These are phyloP conservation scores for Pachycephus smyrnensis DNA, from an alignment of 2,888 invertebrate species.

Conservation along the genomic window DNA sequence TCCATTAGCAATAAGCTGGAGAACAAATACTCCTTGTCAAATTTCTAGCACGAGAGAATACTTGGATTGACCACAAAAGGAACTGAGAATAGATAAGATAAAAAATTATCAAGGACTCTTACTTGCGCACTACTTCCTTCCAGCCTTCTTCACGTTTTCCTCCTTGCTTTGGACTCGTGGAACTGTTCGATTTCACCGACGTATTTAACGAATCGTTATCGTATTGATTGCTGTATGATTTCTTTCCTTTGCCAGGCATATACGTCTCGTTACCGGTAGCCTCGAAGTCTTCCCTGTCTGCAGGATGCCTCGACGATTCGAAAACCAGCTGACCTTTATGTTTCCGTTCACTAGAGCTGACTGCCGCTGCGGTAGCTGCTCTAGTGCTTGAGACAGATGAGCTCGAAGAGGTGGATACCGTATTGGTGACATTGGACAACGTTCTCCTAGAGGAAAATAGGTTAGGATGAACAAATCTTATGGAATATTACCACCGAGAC, in stretches of 20 bases:
- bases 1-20: neutral
- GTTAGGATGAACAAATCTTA: neutral
- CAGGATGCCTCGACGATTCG: slow-evolving; percentile 78
- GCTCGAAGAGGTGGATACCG: slow-evolving; percentile 35
- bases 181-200: slow-evolving; percentile 63
- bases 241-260: slow-evolving; percentile 67
- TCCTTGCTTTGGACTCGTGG: slow-evolving; percentile 77
- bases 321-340: slow-evolving; percentile 75
- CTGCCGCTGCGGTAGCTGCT: slow-evolving; percentile 37
- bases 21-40: too few relatives aligned
- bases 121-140: slow-evolving; percentile 96
- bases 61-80: too few relatives aligned
- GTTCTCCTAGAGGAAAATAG: slow-evolving; percentile 41
- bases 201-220: slow-evolving; percentile 54
- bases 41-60: neutral
- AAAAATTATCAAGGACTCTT: slow-evolving; percentile 43
- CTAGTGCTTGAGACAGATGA: slow-evolving; percentile 45
- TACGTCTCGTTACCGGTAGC: slow-evolving; percentile 76
- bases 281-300: slow-evolving; percentile 81
- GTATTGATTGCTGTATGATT: slow-evolving; percentile 56
- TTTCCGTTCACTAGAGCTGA: slow-evolving; percentile 55
- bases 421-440: slow-evolving; percentile 39
- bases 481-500: neutral
- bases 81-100: slow-evolving; percentile 2
- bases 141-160: slow-evolving; percentile 89